A percentile compares a stretch with the other conserved stretches of the same genome.
These are phyloP conservation scores for Cricetomys ansorgei DNA, from an alignment of 2,113 vertebrate species.

Conservation along the genomic window DNA sequence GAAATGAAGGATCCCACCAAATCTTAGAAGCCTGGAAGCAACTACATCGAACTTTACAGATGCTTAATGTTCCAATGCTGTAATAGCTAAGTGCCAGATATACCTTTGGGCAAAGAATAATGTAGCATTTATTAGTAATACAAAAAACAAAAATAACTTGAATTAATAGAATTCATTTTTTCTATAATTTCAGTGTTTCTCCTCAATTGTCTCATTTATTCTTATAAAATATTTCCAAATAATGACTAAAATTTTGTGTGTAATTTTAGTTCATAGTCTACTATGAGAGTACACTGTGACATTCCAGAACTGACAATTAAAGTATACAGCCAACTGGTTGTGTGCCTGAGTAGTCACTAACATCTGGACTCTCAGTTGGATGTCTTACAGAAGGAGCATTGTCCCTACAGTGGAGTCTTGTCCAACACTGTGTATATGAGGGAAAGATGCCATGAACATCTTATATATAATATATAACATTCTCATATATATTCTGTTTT, in stretches of 20 bases:
- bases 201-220: constrained; percentile 65
- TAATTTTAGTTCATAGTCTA: neutral
- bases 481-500: neutral
- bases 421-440: neutral
- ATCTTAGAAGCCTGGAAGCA: constrained; percentile 8
- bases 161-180: constrained; percentile 13
- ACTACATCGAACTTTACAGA: neutral
- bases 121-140: constrained; percentile 34
- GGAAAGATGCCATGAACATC: neutral
- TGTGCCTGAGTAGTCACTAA: neutral
- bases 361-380: constrained; percentile 3
- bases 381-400: neutral
- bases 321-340: neutral
- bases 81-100: neutral
- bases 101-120: constrained; percentile 20
- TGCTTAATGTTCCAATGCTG: neutral
- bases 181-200: constrained; percentile 2
- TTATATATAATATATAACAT: neutral
- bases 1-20: neutral
- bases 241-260: neutral
- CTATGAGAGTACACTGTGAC: neutral
- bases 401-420: neutral
- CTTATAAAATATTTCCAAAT: constrained; percentile 20
- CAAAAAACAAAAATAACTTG: neutral
- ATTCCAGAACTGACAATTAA: neutral